Percentiles rank a stretch among this genome's conserved stretches.
phyloP scores from a whole-genome alignment of 2,113 vertebrate genomes.

The Cinclus cinclus region DNA sequence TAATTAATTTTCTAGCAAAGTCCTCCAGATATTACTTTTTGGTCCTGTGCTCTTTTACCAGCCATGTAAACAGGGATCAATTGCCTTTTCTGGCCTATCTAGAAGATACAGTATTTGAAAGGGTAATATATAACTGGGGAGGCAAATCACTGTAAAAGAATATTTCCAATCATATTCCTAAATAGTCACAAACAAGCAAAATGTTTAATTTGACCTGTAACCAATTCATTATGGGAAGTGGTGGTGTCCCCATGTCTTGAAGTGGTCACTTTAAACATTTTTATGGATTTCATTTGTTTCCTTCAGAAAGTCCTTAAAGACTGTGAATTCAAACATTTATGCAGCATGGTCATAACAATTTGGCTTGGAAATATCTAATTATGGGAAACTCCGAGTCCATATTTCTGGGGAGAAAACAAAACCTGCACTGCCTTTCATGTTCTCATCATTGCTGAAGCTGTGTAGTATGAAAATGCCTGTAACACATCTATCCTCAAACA shows the following conservation, averaged over 20 bases:
- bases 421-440: not conserved
- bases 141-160: not conserved
- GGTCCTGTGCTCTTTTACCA: not conserved
- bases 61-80: not conserved
- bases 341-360: not conserved
- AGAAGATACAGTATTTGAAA: not conserved
- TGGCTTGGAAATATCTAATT: not conserved
- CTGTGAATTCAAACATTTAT: not conserved
- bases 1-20: not conserved
- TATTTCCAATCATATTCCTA: not conserved
- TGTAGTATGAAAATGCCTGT: not conserved
- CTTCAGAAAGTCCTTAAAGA: not conserved
- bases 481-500: not conserved
- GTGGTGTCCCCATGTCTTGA: not conserved
- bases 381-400: not conserved
- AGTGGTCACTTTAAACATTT: not conserved
- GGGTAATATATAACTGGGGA: not conserved
- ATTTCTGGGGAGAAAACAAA: not conserved
- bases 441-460: not conserved
- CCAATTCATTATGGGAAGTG: not conserved
- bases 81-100: not conserved
- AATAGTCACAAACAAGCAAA: not conserved
- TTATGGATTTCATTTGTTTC: not conserved
- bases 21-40: not conserved
- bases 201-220: not conserved